These are phyloP conservation scores for Drosophila sp. DNA, from an alignment of 1,140 invertebrate genomes.

Conservation along the genomic window DNA sequence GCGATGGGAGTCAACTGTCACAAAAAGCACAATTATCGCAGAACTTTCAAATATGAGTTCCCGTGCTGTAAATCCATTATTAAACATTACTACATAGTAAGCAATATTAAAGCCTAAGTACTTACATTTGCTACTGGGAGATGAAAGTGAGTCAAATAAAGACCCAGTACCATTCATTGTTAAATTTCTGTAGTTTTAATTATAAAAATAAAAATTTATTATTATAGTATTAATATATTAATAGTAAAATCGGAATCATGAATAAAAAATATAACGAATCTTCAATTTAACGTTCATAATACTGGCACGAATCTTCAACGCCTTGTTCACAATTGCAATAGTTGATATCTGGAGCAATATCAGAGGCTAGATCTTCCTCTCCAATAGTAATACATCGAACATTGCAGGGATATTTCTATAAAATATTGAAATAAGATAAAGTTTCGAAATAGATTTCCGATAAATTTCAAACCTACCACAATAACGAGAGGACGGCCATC, in stretches of 20 bases:
- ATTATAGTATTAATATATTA: background rate
- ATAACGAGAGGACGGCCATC: constrained; percentile 65
- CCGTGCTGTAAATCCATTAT: too few species aligned
- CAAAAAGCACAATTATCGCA: too few species aligned
- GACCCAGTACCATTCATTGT: too few species aligned
- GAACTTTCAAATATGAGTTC: too few species aligned
- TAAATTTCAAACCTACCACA: constrained; percentile 43
- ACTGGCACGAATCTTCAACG: constrained; percentile 25
- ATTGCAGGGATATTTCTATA: constrained; percentile 56
- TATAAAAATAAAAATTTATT: too few species aligned
- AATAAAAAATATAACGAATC: constrained; percentile 27
- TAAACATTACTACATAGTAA: too few species aligned
- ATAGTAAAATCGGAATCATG: background rate
- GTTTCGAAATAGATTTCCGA: too few species aligned
- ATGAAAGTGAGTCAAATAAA: too few species aligned
- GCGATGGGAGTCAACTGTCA: background rate
- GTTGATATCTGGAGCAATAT: constrained; percentile 45
- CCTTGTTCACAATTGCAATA: constrained; percentile 58
- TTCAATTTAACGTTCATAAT: constrained; percentile 28
- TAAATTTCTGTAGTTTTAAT: too few species aligned
- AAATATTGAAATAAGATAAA: background rate
- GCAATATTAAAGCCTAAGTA: too few species aligned
- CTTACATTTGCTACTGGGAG: too few species aligned
- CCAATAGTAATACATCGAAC: constrained; percentile 54
- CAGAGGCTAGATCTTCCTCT: constrained; percentile 66